A percentile compares a stretch with the other conserved stretches of the same genome.
Conservation (phyloP, 2,113 vertebrate genomes). For the Microcebus murinus region DNA sequence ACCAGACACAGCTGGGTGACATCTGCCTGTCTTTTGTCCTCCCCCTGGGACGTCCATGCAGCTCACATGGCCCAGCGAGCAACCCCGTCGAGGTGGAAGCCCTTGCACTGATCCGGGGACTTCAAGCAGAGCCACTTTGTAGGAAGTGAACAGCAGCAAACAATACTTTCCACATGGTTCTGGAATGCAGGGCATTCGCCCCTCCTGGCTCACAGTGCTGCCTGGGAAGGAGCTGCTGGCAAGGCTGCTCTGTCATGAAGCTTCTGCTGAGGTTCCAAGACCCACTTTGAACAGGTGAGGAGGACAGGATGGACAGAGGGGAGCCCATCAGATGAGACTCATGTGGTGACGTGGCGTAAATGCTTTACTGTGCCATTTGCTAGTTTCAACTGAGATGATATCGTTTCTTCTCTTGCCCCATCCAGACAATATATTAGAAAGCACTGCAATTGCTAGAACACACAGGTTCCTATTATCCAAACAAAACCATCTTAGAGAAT, state of each 20-base stretch:
- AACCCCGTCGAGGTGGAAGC: neutral
- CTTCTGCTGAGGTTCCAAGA: too few species aligned
- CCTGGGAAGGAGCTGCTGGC: neutral
- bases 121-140: conserved; percentile 53
- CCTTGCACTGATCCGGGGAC: neutral
- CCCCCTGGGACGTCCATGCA: neutral
- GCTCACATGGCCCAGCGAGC: too few species aligned
- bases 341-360: too few species aligned
- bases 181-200: conserved; percentile 83
- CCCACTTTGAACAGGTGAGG: neutral
- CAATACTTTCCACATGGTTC: conserved; percentile 77
- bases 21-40: neutral
- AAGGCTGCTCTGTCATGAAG: neutral
- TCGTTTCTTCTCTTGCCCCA: neutral
- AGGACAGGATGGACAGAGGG: neutral
- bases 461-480: neutral
- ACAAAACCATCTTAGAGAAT: neutral
- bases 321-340: neutral
- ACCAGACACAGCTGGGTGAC: neutral
- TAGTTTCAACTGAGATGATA: neutral
- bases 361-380: neutral
- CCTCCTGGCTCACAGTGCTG: conserved; percentile 57
- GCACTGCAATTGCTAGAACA: neutral
- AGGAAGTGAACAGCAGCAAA: conserved; percentile 78
- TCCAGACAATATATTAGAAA: neutral